Percentiles rank a stretch among this genome's conserved stretches.
Conservation (phyloP, 2,113 vertebrate genomes). For the Vulpes ferrilata region DNA sequence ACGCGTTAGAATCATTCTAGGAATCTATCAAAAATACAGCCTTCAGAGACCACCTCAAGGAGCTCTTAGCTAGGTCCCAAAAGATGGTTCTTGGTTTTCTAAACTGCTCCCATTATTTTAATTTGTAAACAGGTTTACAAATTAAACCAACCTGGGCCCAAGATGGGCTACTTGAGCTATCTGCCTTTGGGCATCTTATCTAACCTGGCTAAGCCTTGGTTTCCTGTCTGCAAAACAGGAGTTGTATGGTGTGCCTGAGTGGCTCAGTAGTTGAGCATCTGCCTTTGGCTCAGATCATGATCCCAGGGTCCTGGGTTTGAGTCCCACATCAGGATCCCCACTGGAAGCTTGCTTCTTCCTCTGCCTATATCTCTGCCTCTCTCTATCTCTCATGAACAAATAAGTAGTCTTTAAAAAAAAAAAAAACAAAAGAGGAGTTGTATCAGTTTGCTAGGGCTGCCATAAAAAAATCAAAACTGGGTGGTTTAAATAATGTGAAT, state of each 20-base stretch:
- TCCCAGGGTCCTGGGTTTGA: too few relatives aligned
- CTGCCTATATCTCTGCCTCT: too few relatives aligned
- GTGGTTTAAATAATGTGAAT: not conserved
- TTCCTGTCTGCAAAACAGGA: not conserved
- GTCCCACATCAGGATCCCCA: too few relatives aligned
- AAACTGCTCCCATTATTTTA: not conserved
- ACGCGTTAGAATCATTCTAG: not conserved
- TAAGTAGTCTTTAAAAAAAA: too few relatives aligned
- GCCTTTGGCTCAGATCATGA: too few relatives aligned
- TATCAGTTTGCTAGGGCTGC: not conserved
- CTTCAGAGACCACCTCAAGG: not conserved
- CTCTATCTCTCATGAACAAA: too few relatives aligned
- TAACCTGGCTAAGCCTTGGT: not conserved
- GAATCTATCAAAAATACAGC: not conserved
- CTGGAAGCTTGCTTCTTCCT: too few relatives aligned
- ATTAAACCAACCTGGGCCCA: not conserved
- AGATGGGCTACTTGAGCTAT: not conserved
- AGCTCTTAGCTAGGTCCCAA: not conserved
- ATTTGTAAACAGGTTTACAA: conserved; percentile 27
- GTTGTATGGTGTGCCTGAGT: too few relatives aligned
- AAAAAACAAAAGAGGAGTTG: not conserved
- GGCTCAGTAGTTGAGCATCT: too few relatives aligned
- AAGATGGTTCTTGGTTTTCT: not conserved
- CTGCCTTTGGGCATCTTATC: too few relatives aligned
- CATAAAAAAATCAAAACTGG: not conserved